Percentiles rank a stretch among this genome's conserved stretches.
Conservation (phyloP, 2,888 invertebrate species). For the Acheta domesticus region DNA sequence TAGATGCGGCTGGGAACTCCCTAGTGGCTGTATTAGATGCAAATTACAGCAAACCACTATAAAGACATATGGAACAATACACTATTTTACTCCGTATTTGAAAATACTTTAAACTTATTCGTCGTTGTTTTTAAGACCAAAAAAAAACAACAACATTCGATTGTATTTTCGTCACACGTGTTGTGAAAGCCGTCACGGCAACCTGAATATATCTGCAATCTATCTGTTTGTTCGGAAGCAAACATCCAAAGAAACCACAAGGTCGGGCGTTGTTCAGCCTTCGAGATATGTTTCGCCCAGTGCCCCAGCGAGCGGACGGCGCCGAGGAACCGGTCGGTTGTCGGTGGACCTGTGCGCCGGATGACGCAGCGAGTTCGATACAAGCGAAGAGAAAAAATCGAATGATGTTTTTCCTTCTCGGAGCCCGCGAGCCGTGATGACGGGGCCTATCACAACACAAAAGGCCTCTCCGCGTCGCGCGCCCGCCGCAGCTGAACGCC, state of each 20-base stretch:
- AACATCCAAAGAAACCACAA: not conserved
- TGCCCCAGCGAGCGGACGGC: no score
- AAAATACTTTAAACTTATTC: no score
- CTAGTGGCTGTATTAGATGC: no score
- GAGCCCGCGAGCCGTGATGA: not conserved
- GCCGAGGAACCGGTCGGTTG: not conserved
- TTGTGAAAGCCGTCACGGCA: no score
- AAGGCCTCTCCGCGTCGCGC: not conserved
- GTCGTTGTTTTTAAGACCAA: no score
- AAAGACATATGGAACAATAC: no score
- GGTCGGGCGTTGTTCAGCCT: slow-evolving; percentile 7
- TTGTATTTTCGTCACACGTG: no score
- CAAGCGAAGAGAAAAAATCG: not conserved
- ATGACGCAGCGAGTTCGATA: not conserved
- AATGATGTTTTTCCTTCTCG: not conserved
- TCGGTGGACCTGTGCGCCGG: not conserved
- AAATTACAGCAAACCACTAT: no score
- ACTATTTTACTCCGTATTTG: no score
- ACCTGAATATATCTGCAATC: not conserved
- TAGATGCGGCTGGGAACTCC: no score
- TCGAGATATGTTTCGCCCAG: no score
- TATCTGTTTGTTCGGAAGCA: not conserved
- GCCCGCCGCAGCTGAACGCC: not conserved
- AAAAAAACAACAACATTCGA: no score
- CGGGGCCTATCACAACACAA: not conserved